Base-by-base conservation (phyloP, 1,140 invertebrate species). In the Plectrocnemia conspersa region DNA sequence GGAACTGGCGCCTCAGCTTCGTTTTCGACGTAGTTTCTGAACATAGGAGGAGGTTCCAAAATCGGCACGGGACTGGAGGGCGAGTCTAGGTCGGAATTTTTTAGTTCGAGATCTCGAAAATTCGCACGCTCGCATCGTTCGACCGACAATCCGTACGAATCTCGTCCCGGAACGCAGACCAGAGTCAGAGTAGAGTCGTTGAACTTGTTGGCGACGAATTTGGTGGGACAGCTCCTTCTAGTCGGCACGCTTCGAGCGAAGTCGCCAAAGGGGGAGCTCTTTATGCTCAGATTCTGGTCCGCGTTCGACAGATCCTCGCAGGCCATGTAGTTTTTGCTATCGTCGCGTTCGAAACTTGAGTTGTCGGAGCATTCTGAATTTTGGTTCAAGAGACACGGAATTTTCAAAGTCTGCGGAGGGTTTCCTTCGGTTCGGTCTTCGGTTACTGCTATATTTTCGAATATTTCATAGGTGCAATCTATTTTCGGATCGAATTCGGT, bases 231-330 rank as follows among this genome's bases (percentile, higher is more conserved):
- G 62, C 68, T 72, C 61, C 70, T 68, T 29, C 70, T 58, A 44
- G 56, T 35, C 29, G 52, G 22, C 35, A 52, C 56, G 2, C 44
- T 41, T 9, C 35, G 36, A 23, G 21, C 40, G 27, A 59, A 56
- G 21, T 44, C 23, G 7, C 68, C 65, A 44, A 57, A 67, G 24
- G 66, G 65, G 13, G 71, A 52, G 15, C 61, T 69, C 62, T 66
- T 64, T 6, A 76, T 71, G 64, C 66, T 74, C 56, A 72, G 76
- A 67, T 74, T 74, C 59, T 77, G 79, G 62, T 80, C 77, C 53
- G 84, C 71, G 63, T 78, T 79, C 6, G 78, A 72, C 56, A 85
- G 65, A 72, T 85, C 79, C 70, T 84, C 82, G 64, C 81, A 83
- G 3, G 79, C 82, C 65, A 75, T 76, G 48, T 77, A 80, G 0